Evolutionary conservation across 2,888 invertebrate genomes (phyloP).

Genomic region (Latrodectus elegans): DNA sequence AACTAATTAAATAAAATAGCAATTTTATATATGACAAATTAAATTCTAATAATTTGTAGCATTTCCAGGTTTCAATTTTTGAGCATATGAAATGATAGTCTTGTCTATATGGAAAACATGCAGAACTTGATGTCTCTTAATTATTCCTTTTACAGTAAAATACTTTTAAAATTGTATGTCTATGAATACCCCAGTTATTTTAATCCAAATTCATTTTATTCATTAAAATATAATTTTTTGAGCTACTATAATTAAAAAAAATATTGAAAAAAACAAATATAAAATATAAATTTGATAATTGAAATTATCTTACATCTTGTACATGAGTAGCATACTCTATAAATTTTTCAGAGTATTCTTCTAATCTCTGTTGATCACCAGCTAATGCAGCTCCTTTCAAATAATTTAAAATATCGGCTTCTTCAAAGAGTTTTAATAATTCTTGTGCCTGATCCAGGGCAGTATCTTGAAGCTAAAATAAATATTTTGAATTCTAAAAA

Average conservation of each 20-base stretch:
- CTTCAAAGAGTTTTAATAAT: conserved; percentile 78
- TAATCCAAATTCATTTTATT: no score
- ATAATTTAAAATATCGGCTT: conserved; percentile 79
- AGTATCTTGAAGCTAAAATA: conserved; percentile 83
- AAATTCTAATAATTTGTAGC: no score
- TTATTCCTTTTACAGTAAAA: no score
- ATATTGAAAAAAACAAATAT: neutral
- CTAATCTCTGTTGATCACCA: conserved; percentile 90
- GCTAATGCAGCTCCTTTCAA: conserved; percentile 84
- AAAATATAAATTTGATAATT: neutral
- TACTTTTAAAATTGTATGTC: no score
- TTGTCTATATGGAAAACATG: no score
- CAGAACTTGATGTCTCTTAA: no score
- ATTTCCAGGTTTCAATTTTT: no score
- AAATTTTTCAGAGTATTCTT: conserved; percentile 94
- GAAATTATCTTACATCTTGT: conserved; percentile 84
- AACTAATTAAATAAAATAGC: no score
- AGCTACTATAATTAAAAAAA: neutral
- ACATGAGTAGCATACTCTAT: conserved; percentile 98
- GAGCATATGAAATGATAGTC: no score
- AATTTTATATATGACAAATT: no score
- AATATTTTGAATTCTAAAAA: neutral
- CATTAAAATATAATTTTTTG: no score
- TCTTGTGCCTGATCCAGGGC: conserved; percentile 89
- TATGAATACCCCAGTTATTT: no score